Percentiles rank a stretch among this genome's conserved stretches.
These are phyloP conservation scores for Monopis laevigella DNA, from an alignment of 2,888 invertebrate species.

Conservation along the genomic window DNA sequence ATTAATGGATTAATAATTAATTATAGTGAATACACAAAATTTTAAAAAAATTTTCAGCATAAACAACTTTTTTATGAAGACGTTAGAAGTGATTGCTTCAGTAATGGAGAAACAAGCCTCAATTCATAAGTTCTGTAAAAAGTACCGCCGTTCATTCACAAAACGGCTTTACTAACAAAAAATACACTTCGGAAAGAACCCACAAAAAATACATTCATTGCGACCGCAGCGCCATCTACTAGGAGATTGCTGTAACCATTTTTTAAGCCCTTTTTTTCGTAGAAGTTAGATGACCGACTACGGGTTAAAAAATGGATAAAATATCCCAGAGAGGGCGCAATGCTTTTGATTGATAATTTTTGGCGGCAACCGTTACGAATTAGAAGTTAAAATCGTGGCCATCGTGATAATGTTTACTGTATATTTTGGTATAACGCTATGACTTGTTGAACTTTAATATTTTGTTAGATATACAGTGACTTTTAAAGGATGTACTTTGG, in stretches of 20 bases:
- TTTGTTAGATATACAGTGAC: background rate
- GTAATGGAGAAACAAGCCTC: too few species aligned
- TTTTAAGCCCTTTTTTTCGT: conserved; percentile 33
- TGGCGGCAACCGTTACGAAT: conserved; percentile 3
- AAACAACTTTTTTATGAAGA: background rate
- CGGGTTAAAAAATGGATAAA: conserved; percentile 24
- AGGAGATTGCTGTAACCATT: conserved; percentile 25
- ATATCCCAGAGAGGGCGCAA: conserved; percentile 35
- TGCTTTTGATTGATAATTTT: conserved; percentile 11
- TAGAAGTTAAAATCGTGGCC: too few species aligned
- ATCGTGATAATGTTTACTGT: too few species aligned
- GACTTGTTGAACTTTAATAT: background rate
- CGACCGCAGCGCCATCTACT: conserved; percentile 34
- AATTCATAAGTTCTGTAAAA: conserved; percentile 1
- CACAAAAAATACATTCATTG: conserved; percentile 21
- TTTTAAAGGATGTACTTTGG: too few species aligned
- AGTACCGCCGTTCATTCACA: background rate
- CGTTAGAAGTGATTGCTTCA: too few species aligned
- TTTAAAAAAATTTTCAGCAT: too few species aligned
- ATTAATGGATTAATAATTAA: too few species aligned
- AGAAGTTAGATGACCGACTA: conserved; percentile 18
- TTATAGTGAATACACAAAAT: too few species aligned
- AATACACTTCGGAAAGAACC: too few species aligned
- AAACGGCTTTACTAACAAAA: background rate
- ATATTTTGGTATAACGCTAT: background rate